Conservation (phyloP, 1,140 invertebrate species). For the Pseudomyrmex pallidus region DNA sequence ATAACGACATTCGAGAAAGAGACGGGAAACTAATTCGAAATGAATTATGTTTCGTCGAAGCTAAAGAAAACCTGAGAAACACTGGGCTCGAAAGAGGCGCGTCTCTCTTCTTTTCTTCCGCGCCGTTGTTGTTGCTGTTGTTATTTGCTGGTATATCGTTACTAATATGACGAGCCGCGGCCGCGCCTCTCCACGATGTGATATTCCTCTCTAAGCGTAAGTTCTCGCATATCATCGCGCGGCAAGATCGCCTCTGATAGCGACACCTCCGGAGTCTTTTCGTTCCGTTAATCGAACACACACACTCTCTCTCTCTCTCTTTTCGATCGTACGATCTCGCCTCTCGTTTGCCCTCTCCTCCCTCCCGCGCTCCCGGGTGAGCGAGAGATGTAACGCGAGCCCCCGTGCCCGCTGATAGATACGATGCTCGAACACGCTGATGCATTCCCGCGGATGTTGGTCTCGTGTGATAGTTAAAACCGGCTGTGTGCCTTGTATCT, state of each 20-base stretch:
- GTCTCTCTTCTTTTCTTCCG: constrained; percentile 41
- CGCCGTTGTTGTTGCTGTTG: constrained; percentile 51
- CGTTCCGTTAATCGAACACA: constrained; percentile 35
- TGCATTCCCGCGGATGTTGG: constrained; percentile 38
- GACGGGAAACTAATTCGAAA: not conserved
- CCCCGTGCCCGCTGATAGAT: constrained; percentile 45
- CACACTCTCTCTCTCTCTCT: constrained; percentile 1
- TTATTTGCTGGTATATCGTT: constrained; percentile 43
- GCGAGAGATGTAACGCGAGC: constrained; percentile 43
- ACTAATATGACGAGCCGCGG: constrained; percentile 63
- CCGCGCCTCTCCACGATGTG: constrained; percentile 50
- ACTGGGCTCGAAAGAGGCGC: constrained; percentile 21
- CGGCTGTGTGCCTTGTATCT: constrained; percentile 10
- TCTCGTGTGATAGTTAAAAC: constrained; percentile 6
- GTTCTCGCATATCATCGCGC: constrained; percentile 50
- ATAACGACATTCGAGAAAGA: not conserved
- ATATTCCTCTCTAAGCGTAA: constrained; percentile 36
- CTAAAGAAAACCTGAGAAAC: constrained; percentile 30
- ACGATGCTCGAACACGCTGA: constrained; percentile 56
- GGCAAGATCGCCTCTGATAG: constrained; percentile 35
- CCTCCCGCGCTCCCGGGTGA: not conserved
- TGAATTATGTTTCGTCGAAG: not conserved
- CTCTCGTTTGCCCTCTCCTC: not conserved
- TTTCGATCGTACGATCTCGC: constrained; percentile 40
- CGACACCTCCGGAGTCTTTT: constrained; percentile 36